phyloP scores from a whole-genome alignment of 2,113 vertebrate species.

The Solea solea region DNA sequence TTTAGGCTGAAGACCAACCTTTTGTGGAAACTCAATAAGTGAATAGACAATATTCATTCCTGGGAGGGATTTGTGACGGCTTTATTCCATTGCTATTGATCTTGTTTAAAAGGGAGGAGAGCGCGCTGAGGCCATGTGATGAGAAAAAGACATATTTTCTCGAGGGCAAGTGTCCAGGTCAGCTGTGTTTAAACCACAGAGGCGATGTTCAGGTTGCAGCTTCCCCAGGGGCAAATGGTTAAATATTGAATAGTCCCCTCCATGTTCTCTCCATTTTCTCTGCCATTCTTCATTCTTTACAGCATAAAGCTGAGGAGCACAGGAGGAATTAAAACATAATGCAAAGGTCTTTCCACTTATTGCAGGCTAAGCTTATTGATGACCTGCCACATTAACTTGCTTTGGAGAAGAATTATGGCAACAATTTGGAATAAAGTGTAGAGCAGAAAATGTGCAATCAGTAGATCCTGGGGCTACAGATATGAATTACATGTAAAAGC shows the following conservation, averaged over 20 bases:
- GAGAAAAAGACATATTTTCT: constrained; percentile 62
- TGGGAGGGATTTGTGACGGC: constrained; percentile 47
- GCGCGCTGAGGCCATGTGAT: constrained; percentile 43
- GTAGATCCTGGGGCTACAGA: constrained; percentile 68
- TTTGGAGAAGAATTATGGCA: constrained; percentile 77
- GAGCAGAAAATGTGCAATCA: constrained; percentile 75
- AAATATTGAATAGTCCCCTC: constrained; percentile 67
- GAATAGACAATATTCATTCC: constrained; percentile 50
- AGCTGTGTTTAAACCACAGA: constrained; percentile 57
- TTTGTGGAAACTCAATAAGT: constrained; percentile 67
- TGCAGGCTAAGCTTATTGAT: constrained; percentile 76
- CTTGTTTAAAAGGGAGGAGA: constrained; percentile 52
- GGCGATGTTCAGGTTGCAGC: constrained; percentile 29
- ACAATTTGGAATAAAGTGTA: constrained; percentile 79
- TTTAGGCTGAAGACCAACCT: constrained; percentile 46
- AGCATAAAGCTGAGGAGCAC: constrained; percentile 48
- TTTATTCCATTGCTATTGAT: constrained; percentile 74
- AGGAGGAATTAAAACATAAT: constrained; percentile 80
- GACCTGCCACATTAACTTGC: constrained; percentile 77
- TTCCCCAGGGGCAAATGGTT: constrained; percentile 44
- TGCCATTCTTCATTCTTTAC: constrained; percentile 12
- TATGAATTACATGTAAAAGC: constrained; percentile 78
- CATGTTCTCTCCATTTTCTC: constrained; percentile 33
- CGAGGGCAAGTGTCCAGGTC: constrained; percentile 35
- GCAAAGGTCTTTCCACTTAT: constrained; percentile 78